Percentiles rank a stretch among this genome's conserved stretches.
Evolutionary conservation across 2,113 vertebrate genomes (phyloP).

Genomic region (Gallinago jamesoni): DNA sequence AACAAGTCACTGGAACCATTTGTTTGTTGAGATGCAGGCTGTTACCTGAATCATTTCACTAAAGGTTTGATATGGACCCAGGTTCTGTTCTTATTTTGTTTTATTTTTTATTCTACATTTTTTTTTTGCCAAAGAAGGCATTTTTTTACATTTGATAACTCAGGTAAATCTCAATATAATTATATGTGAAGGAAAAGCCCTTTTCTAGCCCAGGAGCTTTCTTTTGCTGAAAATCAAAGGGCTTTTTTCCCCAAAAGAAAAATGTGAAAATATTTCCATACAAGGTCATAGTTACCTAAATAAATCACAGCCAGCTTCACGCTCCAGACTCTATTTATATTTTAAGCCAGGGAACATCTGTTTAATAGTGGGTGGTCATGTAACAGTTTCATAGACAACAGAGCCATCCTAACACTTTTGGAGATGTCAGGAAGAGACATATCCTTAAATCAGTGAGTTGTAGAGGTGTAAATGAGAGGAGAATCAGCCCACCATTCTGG

Average conservation of each 20-base stretch:
- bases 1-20: background rate
- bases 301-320: slow-evolving; percentile 62
- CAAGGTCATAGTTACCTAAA: slow-evolving; percentile 65
- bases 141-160: background rate
- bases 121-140: background rate
- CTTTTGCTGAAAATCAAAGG: slow-evolving; percentile 21
- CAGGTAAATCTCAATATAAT: slow-evolving; percentile 36
- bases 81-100: background rate
- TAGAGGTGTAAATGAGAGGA: background rate
- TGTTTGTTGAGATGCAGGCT: background rate
- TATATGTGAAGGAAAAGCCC: background rate
- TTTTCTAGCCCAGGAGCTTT: background rate
- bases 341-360: slow-evolving; percentile 62
- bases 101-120: background rate
- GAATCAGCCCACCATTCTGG: background rate
- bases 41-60: background rate
- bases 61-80: background rate
- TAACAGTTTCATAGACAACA: slow-evolving; percentile 43
- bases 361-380: slow-evolving; percentile 66
- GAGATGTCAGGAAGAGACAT: slow-evolving; percentile 4
- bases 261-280: slow-evolving; percentile 33
- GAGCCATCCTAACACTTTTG: background rate
- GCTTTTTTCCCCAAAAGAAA: background rate
- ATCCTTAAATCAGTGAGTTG: background rate
- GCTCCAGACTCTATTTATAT: slow-evolving; percentile 59